Evolutionary conservation across 2,797 vertebrate species (phyloP).

Genomic region (Coregonus sp.): DNA sequence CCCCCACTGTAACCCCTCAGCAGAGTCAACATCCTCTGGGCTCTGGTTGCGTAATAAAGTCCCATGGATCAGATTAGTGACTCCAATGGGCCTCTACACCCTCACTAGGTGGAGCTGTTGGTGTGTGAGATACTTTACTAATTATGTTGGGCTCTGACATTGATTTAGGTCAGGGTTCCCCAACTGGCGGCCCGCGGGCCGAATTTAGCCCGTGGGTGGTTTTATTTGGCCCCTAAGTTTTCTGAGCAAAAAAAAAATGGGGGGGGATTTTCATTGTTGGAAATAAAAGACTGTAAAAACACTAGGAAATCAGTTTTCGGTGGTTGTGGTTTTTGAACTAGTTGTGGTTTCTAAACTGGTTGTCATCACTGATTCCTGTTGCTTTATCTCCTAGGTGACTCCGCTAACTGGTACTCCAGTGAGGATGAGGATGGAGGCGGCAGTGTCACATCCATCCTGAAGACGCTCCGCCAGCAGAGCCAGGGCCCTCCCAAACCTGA

Average conservation of each 20-base stretch:
- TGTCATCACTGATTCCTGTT: background rate
- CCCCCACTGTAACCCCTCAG: slow-evolving; percentile 22
- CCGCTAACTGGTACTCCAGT: slow-evolving; percentile 96
- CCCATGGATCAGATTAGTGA: background rate
- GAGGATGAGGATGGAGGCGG: slow-evolving; percentile 93
- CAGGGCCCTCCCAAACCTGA: slow-evolving; percentile 69
- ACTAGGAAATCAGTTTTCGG: too few species aligned
- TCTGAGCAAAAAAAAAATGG: too few species aligned
- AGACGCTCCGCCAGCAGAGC: slow-evolving; percentile 88
- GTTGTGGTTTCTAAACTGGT: background rate
- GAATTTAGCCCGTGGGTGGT: too few species aligned
- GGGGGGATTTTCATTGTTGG: too few species aligned
- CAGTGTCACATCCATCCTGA: slow-evolving; percentile 91
- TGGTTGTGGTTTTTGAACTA: background rate
- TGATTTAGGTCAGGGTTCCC: too few species aligned
- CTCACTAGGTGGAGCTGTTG: slow-evolving; percentile 44
- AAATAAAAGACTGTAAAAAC: too few species aligned
- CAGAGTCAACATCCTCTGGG: slow-evolving; percentile 39
- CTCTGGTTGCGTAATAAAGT: slow-evolving; percentile 12
- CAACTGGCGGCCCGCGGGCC: too few species aligned
- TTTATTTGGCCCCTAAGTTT: too few species aligned
- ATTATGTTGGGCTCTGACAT: too few species aligned
- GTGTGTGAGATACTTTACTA: background rate
- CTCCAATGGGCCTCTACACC: background rate
- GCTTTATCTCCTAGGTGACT: slow-evolving; percentile 77